Evolutionary conservation across 1,140 invertebrate species (phyloP), one percentile per base, ranked within the genome.

Genomic region (Papilio polyxenes): DNA sequence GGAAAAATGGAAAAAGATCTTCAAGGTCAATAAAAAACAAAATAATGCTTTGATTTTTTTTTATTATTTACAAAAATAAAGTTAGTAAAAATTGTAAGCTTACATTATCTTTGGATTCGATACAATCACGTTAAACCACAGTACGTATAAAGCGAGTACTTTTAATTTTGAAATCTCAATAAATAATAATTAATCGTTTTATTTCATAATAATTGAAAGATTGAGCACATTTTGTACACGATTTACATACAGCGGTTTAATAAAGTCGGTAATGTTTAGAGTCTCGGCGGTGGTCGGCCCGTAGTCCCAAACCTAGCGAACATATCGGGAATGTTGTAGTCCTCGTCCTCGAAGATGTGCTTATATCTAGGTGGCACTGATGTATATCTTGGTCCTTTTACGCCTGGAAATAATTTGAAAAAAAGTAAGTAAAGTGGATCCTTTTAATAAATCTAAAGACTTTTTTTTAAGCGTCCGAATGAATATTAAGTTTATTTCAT

Each of bases 291-390:
- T 1, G 76, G 31, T 0, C 23, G 23, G 7, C 31, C 65, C 31
- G 51, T 40, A 3, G 23, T 37, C 10, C 77, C 77, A 56, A 62
- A 79, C 17, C 77, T 59, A 3, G 77, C 77, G 53, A 79, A 79
- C 53, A 79, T 62, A 13, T 53, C 20, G 13, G 77, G 77, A 17
- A 79, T 62, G 37, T 79, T 79, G 53, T 79, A 79, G 8, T 79
- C 77, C 8, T 79, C 77, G 9, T 79, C 77, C 15, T 59, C 75
- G 20, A 56, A 51, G 53, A 51, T 44, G 0, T 44, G 23, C 17
- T 44, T 44, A 17, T 59, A 79, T 17, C n/a, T 48, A 15, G 77
- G 31, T 13, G 31, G 40, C 5, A 37, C 13, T 44, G 77, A 31
- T 6, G 44, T 77, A 49, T 79, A 59, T 20, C 77, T 62, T 1